Evolutionary conservation across 2,797 vertebrate species (phyloP), one percentile per base, ranked within the genome.

Genomic region (Anisognathus igniventris): DNA sequence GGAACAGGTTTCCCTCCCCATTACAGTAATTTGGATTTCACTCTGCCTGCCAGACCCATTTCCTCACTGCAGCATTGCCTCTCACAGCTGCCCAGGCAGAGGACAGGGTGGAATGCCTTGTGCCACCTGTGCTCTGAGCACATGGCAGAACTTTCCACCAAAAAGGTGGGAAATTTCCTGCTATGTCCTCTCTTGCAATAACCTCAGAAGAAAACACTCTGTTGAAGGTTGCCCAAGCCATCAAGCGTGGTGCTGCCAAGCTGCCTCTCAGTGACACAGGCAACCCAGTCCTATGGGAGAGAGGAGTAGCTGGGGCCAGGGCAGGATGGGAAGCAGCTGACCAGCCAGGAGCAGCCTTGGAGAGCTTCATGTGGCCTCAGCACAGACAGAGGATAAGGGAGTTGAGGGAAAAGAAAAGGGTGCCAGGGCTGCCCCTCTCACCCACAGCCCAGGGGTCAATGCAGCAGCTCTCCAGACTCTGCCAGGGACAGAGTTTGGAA

Each of bases 1-100:
- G 47, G 35, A 85, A 33, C 5, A 58, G 17, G 71, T 47, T 87
- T 61, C 16, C 28, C 39, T 50, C 33, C 27, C 22, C n/a, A 9
- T 19, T 13, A 23, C 4, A 30, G n/a, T 42, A 35, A 72, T 48
- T 12, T 70, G 3, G 7, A 20, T 89, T 87, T 58, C 9, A 33
- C 11, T 33, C 24, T 28, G 20, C 37, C 57, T 77, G 39, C 58
- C 47, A 93, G 67, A 76, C 3, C 27, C n/a, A 1, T 57, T 65
- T 85, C 37, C 48, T 71, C 6, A 0, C 14, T 1, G 2, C 66
- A 60, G 57, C 65, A 25, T 16, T 0, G 0, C 23, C 48, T 50
- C 68, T 66, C 1, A 0, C 73, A 77, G 51, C 47, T 47, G 33
- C 53, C 48, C 6, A 1, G 62, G 19, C 50, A 92, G 54, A 1